Percentiles rank a stretch among this genome's conserved stretches.
Evolutionary conservation across 1,140 invertebrate species (phyloP).

Genomic region (Heliothis subflexa): DNA sequence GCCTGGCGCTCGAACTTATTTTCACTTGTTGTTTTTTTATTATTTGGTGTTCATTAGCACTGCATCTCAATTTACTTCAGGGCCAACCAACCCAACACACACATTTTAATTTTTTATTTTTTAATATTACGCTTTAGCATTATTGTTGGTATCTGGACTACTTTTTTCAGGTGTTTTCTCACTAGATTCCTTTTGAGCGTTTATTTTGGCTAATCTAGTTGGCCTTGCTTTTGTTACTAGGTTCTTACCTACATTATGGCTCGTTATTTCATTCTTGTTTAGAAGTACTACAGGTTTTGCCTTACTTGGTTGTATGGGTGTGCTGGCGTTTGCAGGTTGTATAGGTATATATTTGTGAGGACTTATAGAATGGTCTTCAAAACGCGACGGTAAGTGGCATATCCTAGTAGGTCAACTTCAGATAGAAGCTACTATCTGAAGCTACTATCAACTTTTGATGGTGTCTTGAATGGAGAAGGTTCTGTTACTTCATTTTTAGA

Average conservation of each 20-base stretch:
- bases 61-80: no score
- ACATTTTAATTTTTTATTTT: no score
- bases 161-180: conserved; percentile 22
- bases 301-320: conserved; percentile 63
- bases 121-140: no score
- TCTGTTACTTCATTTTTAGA: conserved; percentile 17
- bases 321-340: conserved; percentile 72
- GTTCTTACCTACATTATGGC: neutral
- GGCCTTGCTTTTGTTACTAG: conserved; percentile 3
- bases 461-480: conserved; percentile 59
- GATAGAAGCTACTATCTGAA: no score
- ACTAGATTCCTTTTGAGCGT: conserved; percentile 5
- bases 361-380: conserved; percentile 71
- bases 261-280: conserved; percentile 13
- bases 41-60: no score
- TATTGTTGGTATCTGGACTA: conserved; percentile 47
- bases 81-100: no score
- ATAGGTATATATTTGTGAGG: conserved; percentile 71
- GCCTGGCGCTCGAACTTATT: no score
- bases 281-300: conserved; percentile 25
- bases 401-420: conserved; percentile 70
- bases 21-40: no score
- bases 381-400: conserved; percentile 70
- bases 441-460: conserved; percentile 54
- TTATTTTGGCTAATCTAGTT: conserved; percentile 1